Evolutionary conservation across 2,113 vertebrate species (phyloP), one percentile per base, ranked within the genome.

Genomic region (Gambusia holbrooki): DNA sequence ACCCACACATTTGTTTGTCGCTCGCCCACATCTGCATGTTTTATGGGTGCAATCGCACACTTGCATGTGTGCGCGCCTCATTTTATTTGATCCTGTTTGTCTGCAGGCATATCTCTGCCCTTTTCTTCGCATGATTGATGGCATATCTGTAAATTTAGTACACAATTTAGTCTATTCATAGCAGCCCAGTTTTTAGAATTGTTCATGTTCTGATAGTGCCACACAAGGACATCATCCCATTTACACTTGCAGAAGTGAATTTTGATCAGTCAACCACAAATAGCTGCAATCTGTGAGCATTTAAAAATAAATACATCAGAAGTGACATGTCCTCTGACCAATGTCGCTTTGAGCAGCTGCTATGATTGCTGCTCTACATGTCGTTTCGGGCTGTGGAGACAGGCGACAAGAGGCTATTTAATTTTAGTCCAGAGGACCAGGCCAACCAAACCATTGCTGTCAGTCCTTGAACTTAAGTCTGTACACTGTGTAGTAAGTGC

Each of bases 61-160:
- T 37, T 73, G 14, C 64, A 42, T 69, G 17, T 64, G 32, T 66
- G 65, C 71, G 13, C n/a, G 67, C 63, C 63, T 75, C 68, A 74
- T 32, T 76, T 64, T 74, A 74, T 32, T 37, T 60, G 71, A 74
- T 77, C 7, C 76, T 69, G 65, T 71, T 66, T 71, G 71, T 80
- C 77, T 81, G 76, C 81, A 87, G 83, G 66, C 79, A 45, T 87
- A 79, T 88, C 75, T 71, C 81, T 89, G 84, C 76, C 83, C 87
- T 87, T 89, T 89, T 77, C 81, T 82, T 88, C 74, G 19, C 73
- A 87, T 90, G 89, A 94, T 94, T 93, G 88, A 93, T 93, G 88
- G 71, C 77, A 80, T 81, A 84, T 90, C 68, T 74, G 74, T 76
- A 70, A 82, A 76, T 81, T 83, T 77, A 74, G 74, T 64, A 66